These are phyloP conservation scores for Sphyrna mokarran DNA, from an alignment of 2,113 vertebrate species.

Conservation along the genomic window DNA sequence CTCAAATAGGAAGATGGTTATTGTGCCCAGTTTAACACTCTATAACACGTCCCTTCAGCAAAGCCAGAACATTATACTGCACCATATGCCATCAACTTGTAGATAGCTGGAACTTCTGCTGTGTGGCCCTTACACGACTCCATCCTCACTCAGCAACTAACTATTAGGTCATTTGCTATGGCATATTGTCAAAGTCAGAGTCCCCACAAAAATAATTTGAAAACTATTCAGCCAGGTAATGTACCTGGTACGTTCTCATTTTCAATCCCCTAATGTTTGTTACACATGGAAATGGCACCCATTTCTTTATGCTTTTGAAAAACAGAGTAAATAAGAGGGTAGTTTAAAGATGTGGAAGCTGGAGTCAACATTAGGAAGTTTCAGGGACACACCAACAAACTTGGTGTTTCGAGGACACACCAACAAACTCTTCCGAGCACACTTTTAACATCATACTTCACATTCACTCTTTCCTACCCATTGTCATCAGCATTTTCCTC, in stretches of 20 bases:
- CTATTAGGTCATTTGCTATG: neutral
- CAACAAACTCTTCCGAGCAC: neutral
- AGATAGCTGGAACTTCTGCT: neutral
- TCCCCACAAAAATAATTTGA: neutral
- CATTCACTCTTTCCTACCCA: neutral
- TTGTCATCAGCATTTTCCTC: neutral
- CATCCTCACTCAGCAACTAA: neutral
- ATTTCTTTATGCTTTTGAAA: neutral
- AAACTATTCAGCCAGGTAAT: neutral
- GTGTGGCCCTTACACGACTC: neutral
- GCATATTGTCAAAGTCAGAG: neutral
- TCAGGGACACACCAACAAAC: neutral
- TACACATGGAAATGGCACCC: neutral
- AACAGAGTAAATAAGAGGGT: neutral
- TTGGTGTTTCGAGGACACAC: neutral
- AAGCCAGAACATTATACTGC: neutral
- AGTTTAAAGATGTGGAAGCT: neutral
- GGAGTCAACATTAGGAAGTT: neutral
- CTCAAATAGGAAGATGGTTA: no score
- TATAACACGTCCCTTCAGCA: neutral
- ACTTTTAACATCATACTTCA: neutral
- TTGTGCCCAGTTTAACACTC: no score
- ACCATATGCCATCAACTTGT: neutral
- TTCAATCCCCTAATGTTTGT: neutral
- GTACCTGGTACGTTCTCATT: neutral